Conservation (phyloP, 2,113 vertebrate genomes). For the Bothrops jararaca region DNA sequence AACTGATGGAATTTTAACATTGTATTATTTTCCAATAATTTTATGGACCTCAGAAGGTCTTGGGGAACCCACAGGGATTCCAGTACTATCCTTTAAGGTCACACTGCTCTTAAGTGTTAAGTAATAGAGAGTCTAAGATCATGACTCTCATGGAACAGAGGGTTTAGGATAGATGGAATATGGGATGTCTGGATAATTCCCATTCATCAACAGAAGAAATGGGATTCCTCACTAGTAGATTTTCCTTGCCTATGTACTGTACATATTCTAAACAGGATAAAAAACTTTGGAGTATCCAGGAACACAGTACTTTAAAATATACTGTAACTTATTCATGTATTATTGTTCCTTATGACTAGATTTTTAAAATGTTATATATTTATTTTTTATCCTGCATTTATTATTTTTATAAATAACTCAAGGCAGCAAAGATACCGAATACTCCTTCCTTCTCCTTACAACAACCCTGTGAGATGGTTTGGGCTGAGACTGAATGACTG, state of each 20-base stretch:
- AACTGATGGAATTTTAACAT: background rate
- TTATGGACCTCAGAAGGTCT: background rate
- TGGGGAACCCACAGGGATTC: background rate
- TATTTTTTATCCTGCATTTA: background rate
- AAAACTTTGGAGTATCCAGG: background rate
- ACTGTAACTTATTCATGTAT: background rate
- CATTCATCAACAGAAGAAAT: background rate
- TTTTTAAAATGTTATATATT: constrained; percentile 14
- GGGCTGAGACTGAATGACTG: background rate
- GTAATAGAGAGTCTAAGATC: background rate
- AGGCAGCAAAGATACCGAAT: background rate
- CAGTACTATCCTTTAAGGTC: background rate
- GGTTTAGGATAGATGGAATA: background rate
- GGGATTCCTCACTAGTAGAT: background rate
- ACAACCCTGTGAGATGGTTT: background rate
- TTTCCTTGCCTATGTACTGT: background rate
- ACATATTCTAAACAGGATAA: background rate
- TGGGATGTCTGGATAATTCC: background rate
- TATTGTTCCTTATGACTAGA: background rate
- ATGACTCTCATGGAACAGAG: background rate
- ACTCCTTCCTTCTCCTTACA: background rate
- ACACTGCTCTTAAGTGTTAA: background rate
- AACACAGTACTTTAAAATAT: background rate
- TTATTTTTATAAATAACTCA: background rate
- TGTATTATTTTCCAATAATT: background rate